phyloP scores from a whole-genome alignment of 2,888 invertebrate species.

The Drosophila suboccidentalis region DNA sequence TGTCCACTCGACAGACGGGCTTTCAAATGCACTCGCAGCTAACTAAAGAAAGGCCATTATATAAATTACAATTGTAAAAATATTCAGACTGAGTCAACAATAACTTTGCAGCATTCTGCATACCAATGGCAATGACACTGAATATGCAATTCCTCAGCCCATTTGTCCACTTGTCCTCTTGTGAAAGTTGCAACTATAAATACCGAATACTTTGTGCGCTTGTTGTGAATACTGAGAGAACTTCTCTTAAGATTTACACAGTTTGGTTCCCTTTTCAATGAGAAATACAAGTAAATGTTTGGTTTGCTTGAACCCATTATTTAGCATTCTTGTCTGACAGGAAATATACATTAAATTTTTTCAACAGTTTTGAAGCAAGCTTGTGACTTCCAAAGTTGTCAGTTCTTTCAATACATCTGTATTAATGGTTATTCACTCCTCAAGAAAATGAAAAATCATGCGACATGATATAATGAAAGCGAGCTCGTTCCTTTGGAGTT shows the following conservation, averaged over 20 bases:
- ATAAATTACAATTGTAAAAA: conserved; percentile 72
- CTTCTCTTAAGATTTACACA: not conserved
- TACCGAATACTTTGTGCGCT: not conserved
- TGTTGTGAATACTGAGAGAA: conserved; percentile 8
- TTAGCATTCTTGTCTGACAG: not conserved
- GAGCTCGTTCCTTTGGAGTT: conserved; percentile 27
- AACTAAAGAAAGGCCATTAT: conserved; percentile 48
- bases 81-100: conserved; percentile 54
- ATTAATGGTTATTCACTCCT: not conserved
- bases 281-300: not conserved
- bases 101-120: conserved; percentile 60
- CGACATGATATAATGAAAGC: conserved; percentile 37
- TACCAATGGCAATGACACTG: conserved; percentile 45
- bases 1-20: conserved; percentile 36
- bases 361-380: not conserved
- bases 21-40: conserved; percentile 48
- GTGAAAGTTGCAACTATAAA: conserved; percentile 1
- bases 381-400: not conserved
- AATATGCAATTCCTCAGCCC: conserved; percentile 35
- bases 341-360: not conserved
- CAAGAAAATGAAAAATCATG: conserved; percentile 24
- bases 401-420: not conserved
- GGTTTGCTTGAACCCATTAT: not conserved
- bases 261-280: not conserved
- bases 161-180: conserved; percentile 12